These are phyloP conservation scores for Chaetophractus vellerosus DNA, from an alignment of 2,797 vertebrate genomes.

Conservation along the genomic window DNA sequence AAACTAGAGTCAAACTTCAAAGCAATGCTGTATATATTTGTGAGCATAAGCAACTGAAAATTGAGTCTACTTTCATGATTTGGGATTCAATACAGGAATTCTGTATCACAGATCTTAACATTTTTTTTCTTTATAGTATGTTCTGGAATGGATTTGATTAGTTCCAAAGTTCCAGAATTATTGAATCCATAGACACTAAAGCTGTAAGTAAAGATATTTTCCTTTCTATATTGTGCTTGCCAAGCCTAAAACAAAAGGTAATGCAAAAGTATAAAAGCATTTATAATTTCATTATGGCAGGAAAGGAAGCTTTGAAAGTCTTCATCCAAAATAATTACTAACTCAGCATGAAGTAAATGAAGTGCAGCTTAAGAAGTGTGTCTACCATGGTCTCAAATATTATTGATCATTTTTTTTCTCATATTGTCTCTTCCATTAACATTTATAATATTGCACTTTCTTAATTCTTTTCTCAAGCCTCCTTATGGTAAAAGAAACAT, in stretches of 20 bases:
- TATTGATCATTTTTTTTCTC: constrained; percentile 43
- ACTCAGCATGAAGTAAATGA: not conserved
- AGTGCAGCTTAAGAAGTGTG: not conserved
- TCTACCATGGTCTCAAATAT: not conserved
- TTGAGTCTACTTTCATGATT: constrained; percentile 43
- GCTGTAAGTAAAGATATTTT: constrained; percentile 23
- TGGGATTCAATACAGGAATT: constrained; percentile 45
- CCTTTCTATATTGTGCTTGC: not conserved
- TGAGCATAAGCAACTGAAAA: constrained; percentile 59
- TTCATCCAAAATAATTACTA: not conserved
- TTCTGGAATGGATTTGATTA: constrained; percentile 50
- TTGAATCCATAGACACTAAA: constrained; percentile 22
- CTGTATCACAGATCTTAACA: constrained; percentile 1
- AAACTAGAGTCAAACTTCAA: constrained; percentile 51
- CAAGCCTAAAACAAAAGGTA: constrained; percentile 50
- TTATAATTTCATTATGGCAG: constrained; percentile 18
- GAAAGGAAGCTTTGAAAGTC: constrained; percentile 45
- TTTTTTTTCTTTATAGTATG: not conserved
- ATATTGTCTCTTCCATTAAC: constrained; percentile 17
- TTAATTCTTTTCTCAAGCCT: constrained; percentile 33
- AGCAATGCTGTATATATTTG: constrained; percentile 67
- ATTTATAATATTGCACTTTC: not conserved
- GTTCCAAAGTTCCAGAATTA: constrained; percentile 14
- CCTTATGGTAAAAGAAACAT: constrained; percentile 36
- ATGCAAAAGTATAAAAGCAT: not conserved